Conservation (phyloP, 2,113 vertebrate genomes). For the Nipponia nippon region DNA sequence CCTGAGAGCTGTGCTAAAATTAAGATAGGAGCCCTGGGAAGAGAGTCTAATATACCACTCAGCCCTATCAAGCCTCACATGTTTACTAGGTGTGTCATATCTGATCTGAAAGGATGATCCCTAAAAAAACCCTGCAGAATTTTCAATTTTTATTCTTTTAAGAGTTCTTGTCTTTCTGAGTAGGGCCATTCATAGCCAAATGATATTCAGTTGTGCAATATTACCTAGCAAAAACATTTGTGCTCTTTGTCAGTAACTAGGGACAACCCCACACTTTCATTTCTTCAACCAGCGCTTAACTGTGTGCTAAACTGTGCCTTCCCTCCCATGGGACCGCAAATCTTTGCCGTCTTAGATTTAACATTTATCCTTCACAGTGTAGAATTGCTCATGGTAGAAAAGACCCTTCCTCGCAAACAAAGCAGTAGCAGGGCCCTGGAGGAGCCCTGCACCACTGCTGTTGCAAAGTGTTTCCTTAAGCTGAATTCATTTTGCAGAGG, state of each 20-base stretch:
- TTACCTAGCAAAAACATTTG: not conserved
- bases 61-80: not conserved
- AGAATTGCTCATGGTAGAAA: not conserved
- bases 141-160: not conserved
- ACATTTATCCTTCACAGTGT: not conserved
- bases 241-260: not conserved
- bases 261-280: too few species aligned
- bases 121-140: not conserved
- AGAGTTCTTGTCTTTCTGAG: not conserved
- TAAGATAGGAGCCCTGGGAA: not conserved
- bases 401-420: not conserved
- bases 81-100: not conserved
- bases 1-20: constrained; percentile 19
- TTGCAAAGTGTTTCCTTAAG: not conserved
- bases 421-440: not conserved
- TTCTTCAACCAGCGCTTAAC: not conserved
- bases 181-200: not conserved
- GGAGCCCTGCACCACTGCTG: not conserved
- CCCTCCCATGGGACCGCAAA: not conserved
- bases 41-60: not conserved
- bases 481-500: not conserved
- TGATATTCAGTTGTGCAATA: not conserved
- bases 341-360: not conserved
- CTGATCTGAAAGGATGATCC: not conserved
- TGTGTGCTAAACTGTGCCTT: not conserved